Conservation (phyloP, 1,140 invertebrate genomes). For the Pentalonia nigronervosa region DNA sequence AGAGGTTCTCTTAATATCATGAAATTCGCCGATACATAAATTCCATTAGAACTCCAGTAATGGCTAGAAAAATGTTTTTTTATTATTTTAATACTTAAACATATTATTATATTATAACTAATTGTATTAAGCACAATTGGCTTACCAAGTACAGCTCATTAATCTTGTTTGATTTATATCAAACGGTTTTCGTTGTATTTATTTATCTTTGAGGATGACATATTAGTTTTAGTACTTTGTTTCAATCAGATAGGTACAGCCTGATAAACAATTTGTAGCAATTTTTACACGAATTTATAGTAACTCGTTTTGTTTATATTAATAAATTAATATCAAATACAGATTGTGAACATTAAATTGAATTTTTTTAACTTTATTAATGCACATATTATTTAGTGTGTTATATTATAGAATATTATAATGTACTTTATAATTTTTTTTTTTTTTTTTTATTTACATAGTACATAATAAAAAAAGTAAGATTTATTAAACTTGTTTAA, state of each 20-base stretch:
- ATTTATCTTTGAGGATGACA: neutral
- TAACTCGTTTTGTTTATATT: neutral
- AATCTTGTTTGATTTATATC: neutral
- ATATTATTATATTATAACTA: neutral
- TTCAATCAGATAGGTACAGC: neutral
- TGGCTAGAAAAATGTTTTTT: neutral
- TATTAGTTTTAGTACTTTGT: neutral
- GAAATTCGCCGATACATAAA: slow-evolving; percentile 27
- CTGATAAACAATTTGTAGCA: neutral
- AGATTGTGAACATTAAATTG: neutral
- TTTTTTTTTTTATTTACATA: neutral
- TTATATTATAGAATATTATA: neutral
- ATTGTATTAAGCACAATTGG: neutral
- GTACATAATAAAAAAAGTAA: neutral
- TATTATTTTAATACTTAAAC: neutral
- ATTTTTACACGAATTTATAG: neutral
- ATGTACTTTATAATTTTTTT: neutral
- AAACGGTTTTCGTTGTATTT: neutral
- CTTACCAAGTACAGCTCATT: neutral
- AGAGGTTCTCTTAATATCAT: slow-evolving; percentile 20
- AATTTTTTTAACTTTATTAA: neutral
- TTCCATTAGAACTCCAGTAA: neutral
- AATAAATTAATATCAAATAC: neutral
- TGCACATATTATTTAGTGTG: neutral
- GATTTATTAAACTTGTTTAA: neutral